Conservation (phyloP, 2,797 vertebrate genomes). For the Lepidocolaptes lacrymiger region DNA sequence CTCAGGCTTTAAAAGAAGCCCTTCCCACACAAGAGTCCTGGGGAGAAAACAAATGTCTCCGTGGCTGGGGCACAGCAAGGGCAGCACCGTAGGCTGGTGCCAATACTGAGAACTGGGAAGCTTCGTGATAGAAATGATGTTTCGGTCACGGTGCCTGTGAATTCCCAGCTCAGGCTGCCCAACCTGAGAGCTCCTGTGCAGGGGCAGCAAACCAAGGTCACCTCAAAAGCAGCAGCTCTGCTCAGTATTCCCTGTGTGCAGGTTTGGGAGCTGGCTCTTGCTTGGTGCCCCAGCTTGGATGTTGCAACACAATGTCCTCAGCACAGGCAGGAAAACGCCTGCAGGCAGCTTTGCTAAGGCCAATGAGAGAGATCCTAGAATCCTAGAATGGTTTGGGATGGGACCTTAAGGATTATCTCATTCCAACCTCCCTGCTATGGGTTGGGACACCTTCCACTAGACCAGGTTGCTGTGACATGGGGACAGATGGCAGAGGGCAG, state of each 20-base stretch:
- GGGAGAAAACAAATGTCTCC: not conserved
- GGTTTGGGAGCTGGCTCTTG: not conserved
- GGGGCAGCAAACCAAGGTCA: not conserved
- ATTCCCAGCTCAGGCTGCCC: not conserved
- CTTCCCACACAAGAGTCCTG: not conserved
- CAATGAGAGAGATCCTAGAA: not conserved
- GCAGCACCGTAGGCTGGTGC: not conserved
- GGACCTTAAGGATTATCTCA: not conserved
- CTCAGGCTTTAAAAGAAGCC: not conserved
- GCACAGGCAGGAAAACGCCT: rapidly evolving
- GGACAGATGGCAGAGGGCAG: not conserved
- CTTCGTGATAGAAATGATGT: not conserved
- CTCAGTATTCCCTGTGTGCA: rapidly evolving
- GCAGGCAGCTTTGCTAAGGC: not conserved
- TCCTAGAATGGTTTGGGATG: not conserved
- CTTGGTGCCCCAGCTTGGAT: not conserved
- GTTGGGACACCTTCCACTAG: not conserved
- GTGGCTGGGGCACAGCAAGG: not conserved
- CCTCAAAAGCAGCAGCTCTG: not conserved
- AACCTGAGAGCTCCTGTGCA: not conserved
- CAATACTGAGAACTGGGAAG: not conserved
- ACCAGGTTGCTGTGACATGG: not conserved
- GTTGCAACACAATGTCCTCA: not conserved
- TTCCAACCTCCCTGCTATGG: not conserved
- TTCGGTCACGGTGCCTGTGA: rapidly evolving